Evolutionary conservation across 2,888 invertebrate genomes (phyloP).

Genomic region (Hofmannophila pseudospretella): DNA sequence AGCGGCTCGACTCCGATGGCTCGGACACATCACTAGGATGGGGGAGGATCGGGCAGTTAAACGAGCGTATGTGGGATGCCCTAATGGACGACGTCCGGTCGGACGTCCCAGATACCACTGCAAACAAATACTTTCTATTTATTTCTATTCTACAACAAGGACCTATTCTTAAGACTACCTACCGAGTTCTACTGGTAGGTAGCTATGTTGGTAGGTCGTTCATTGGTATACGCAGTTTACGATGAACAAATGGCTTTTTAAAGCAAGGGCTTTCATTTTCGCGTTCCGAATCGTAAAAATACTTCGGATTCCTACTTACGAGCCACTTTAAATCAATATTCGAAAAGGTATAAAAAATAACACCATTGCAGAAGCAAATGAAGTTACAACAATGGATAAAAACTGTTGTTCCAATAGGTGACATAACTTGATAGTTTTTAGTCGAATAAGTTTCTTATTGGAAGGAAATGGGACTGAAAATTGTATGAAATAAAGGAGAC

Average conservation of each 20-base stretch:
- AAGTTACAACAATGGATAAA: conserved; percentile 67
- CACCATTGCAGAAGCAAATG: conserved; percentile 55
- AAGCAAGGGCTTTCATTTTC: conserved; percentile 24
- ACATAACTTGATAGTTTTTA: conserved; percentile 18
- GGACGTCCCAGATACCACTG: no score
- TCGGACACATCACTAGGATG: no score
- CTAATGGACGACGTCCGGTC: no score
- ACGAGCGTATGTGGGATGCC: no score
- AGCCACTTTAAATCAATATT: conserved; percentile 70
- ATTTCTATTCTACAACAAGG: no score
- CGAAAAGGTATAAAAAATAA: conserved; percentile 45
- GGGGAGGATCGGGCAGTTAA: no score
- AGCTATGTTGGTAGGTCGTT: no score
- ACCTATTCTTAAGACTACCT: no score
- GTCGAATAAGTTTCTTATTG: background rate
- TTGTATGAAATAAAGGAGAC: background rate
- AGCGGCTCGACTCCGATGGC: no score
- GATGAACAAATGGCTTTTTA: conserved; percentile 10
- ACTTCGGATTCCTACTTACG: conserved; percentile 62
- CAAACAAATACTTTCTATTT: no score
- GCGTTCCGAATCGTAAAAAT: conserved; percentile 67
- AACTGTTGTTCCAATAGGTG: conserved; percentile 17
- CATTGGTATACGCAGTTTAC: no score
- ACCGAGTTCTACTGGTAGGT: no score
- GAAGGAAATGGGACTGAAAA: background rate